phyloP scores from a whole-genome alignment of 2,797 vertebrate species.

The Simalia tracyae region DNA sequence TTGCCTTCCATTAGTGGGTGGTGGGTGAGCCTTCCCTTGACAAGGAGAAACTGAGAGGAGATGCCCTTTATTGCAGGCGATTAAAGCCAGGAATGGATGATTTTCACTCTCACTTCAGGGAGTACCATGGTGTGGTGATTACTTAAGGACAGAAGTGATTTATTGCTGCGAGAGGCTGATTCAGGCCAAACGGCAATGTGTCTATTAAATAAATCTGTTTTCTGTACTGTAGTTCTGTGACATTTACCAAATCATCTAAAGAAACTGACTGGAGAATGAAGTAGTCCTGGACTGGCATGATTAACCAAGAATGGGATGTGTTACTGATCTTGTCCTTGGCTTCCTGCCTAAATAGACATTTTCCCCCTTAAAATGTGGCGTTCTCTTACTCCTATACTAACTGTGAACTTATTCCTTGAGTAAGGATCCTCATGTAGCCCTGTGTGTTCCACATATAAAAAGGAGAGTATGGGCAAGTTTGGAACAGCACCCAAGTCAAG shows the following conservation, averaged over 20 bases:
- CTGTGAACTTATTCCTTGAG: background rate
- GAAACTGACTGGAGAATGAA: conserved; percentile 51
- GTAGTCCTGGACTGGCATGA: background rate
- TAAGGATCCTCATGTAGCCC: background rate
- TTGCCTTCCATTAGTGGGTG: conserved; percentile 6
- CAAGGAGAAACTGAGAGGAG: conserved; percentile 29
- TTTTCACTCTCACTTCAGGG: conserved; percentile 48
- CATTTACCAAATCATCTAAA: conserved; percentile 42
- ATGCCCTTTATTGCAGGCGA: conserved; percentile 45
- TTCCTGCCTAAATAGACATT: conserved; percentile 40
- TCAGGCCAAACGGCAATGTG: conserved; percentile 60
- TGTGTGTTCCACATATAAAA: background rate
- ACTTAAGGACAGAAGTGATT: conserved; percentile 60
- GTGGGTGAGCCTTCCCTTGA: background rate
- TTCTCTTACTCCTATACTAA: conserved; percentile 16
- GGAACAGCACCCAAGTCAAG: background rate
- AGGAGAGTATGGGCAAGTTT: background rate
- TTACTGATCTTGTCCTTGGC: conserved; percentile 41
- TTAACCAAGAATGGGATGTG: conserved; percentile 43
- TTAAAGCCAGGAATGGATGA: conserved; percentile 47
- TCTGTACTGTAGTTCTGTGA: conserved; percentile 48
- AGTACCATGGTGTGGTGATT: conserved; percentile 39
- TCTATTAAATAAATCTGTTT: conserved; percentile 50
- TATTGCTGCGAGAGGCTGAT: conserved; percentile 39
- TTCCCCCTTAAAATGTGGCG: conserved; percentile 46